phyloP scores from a whole-genome alignment of 2,113 vertebrate genomes.

The Muntiacus reevesi region DNA sequence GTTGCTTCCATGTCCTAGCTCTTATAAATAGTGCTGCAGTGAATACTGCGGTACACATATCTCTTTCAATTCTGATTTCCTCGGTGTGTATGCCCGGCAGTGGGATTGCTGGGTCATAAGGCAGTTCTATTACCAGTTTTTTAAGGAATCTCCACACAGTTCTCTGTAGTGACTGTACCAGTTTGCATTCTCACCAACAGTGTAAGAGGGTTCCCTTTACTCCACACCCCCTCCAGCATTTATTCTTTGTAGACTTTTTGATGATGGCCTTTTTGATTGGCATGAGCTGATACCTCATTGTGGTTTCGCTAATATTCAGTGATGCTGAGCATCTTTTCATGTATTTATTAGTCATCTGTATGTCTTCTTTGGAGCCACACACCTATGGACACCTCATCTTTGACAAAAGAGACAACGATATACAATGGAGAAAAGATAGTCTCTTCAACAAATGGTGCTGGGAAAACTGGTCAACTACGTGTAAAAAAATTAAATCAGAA shows the following conservation, averaged over 20 bases:
- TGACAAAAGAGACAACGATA: background rate
- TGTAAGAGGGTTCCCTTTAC: background rate
- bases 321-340: background rate
- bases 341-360: background rate
- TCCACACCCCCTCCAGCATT: background rate
- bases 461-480: background rate
- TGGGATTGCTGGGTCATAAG: background rate
- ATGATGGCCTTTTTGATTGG: background rate
- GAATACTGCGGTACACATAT: background rate
- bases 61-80: background rate
- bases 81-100: background rate
- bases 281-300: background rate
- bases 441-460: background rate
- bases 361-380: background rate
- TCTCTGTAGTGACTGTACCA: background rate
- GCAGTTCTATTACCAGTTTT: background rate
- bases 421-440: background rate
- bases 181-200: background rate
- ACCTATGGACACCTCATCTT: background rate
- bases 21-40: background rate
- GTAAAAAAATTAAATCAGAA: background rate
- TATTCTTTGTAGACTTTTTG: background rate
- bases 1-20: background rate
- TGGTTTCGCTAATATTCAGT: background rate
- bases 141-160: background rate